Evolutionary conservation across 2,797 vertebrate species (phyloP).

Genomic region (Onychomys torridus): DNA sequence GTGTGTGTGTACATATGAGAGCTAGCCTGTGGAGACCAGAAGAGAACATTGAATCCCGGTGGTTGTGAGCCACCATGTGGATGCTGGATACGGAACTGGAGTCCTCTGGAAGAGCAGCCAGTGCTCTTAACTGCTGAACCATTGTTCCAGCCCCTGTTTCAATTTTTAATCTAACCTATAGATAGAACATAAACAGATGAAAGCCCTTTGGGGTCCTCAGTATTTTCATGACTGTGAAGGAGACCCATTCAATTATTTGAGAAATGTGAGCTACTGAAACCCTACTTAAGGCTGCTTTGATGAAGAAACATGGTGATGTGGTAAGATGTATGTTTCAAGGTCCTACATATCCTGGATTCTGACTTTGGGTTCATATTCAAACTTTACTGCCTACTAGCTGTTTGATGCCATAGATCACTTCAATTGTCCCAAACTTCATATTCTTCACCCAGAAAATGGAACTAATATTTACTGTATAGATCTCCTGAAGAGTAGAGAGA

Average conservation of each 20-base stretch:
- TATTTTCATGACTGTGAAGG: neutral
- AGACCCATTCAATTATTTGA: neutral
- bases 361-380: constrained; percentile 4
- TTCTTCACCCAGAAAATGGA: constrained; percentile 12
- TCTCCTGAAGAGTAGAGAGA: neutral
- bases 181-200: constrained; percentile 43
- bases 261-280: neutral
- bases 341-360: neutral
- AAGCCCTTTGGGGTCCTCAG: neutral
- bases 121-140: neutral
- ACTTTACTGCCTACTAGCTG: neutral
- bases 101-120: neutral
- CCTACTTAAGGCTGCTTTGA: neutral
- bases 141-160: neutral
- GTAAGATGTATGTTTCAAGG: neutral
- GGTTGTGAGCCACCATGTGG: neutral
- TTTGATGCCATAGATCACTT: neutral
- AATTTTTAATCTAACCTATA: constrained; percentile 26
- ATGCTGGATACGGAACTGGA: neutral
- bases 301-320: neutral
- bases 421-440: neutral
- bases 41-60: neutral
- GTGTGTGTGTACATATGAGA: neutral
- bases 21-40: neutral
- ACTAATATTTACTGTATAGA: neutral